Evolutionary conservation across 1,140 invertebrate genomes (phyloP).

Genomic region (Atta texana): DNA sequence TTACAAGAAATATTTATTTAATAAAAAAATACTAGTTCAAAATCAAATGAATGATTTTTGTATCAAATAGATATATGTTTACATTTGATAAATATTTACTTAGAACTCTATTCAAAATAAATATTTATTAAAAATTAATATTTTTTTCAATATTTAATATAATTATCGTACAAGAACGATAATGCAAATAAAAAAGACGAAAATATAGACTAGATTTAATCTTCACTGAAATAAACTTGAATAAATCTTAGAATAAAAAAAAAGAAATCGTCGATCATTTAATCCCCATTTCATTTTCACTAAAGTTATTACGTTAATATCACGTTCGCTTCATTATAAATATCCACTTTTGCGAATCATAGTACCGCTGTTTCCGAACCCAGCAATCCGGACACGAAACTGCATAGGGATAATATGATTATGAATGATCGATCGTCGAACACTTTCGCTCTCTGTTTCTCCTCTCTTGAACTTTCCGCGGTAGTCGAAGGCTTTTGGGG

Average conservation of each 20-base stretch:
- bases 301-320: background rate
- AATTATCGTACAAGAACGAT: too few species aligned
- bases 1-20: too few species aligned
- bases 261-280: background rate
- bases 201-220: background rate
- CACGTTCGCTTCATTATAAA: background rate
- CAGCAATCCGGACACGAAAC: background rate
- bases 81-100: too few species aligned
- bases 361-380: background rate
- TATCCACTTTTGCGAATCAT: background rate
- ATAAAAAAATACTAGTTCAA: too few species aligned
- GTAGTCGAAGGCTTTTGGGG: background rate
- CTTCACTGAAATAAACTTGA: background rate
- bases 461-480: constrained; percentile 18
- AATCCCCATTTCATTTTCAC: background rate
- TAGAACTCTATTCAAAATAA: too few species aligned
- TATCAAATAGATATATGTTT: too few species aligned
- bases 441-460: constrained; percentile 65
- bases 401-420: constrained; percentile 26
- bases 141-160: too few species aligned
- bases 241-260: background rate
- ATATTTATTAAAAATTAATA: too few species aligned
- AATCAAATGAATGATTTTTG: too few species aligned
- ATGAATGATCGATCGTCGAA: constrained; percentile 59
- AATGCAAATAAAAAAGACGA: background rate